Evolutionary conservation across 1,140 invertebrate species (phyloP).

Genomic region (Triops longicaudatus): DNA sequence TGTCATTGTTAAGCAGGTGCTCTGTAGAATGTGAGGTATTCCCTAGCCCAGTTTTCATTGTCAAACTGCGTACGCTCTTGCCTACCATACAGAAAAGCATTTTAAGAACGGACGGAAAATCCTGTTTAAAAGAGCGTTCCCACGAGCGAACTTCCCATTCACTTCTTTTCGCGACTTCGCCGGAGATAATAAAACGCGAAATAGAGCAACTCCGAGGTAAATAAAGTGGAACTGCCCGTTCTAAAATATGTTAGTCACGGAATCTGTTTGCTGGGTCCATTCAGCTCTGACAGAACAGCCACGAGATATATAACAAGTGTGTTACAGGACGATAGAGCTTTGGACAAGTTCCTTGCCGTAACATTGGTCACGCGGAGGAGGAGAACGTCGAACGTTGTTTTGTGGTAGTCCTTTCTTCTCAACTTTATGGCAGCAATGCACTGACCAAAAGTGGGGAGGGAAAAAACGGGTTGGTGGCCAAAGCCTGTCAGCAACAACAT

Average conservation of each 20-base stretch:
- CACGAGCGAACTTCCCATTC: neutral
- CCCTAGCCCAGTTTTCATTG: too few relatives aligned
- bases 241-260: constrained; percentile 7
- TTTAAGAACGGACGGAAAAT: neutral
- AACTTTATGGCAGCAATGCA: constrained; percentile 7
- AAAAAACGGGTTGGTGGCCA: neutral
- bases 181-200: neutral
- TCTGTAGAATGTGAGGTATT: too few relatives aligned
- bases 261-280: neutral
- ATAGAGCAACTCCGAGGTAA: neutral
- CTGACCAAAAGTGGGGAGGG: neutral
- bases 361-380: constrained; percentile 9
- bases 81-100: neutral
- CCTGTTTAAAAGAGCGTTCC: neutral
- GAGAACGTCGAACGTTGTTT: neutral
- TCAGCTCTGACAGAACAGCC: neutral
- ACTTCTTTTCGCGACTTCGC: neutral
- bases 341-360: neutral
- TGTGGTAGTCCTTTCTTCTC: neutral
- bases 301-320: neutral
- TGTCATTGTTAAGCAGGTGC: too few relatives aligned
- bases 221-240: neutral
- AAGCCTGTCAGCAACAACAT: neutral
- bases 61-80: too few relatives aligned
- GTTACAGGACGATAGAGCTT: constrained; percentile 3